Evolutionary conservation across 1,140 invertebrate species (phyloP).

Genomic region (Thrips palmi): DNA sequence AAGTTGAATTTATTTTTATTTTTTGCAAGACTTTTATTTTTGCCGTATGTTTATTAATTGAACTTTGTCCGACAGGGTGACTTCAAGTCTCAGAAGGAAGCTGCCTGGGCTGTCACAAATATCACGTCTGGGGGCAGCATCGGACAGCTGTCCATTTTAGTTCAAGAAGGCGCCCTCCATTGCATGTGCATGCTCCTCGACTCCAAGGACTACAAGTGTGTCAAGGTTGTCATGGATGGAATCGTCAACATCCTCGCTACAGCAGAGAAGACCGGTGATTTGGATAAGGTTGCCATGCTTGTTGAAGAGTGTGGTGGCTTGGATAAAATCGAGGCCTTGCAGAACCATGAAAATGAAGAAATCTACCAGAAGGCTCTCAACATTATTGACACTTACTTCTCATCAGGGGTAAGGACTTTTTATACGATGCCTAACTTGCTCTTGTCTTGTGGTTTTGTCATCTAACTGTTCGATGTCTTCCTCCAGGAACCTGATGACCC

Average conservation of each 20-base stretch:
- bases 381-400: slow-evolving; percentile 73
- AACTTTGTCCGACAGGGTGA: slow-evolving; percentile 37
- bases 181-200: slow-evolving; percentile 31
- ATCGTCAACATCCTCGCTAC: slow-evolving; percentile 38
- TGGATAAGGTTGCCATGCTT: slow-evolving; percentile 30
- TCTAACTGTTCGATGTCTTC: background rate
- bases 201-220: slow-evolving; percentile 34
- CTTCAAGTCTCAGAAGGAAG: slow-evolving; percentile 59
- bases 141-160: slow-evolving; percentile 44
- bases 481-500: slow-evolving; percentile 5
- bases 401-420: slow-evolving; percentile 24
- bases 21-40: background rate
- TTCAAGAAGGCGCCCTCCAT: slow-evolving; percentile 30
- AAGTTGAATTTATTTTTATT: background rate
- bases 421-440: background rate
- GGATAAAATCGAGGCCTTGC: slow-evolving; percentile 55
- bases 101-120: slow-evolving; percentile 65
- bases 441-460: background rate
- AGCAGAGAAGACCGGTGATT: slow-evolving; percentile 30
- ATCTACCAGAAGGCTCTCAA: slow-evolving; percentile 66
- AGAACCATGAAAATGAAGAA: slow-evolving; percentile 53
- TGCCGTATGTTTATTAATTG: slow-evolving; percentile 5
- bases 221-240: slow-evolving; percentile 42
- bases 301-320: slow-evolving; percentile 46
- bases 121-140: slow-evolving; percentile 52